Conservation (phyloP, 2,113 vertebrate genomes). For the Nothobranchius furzeri region DNA sequence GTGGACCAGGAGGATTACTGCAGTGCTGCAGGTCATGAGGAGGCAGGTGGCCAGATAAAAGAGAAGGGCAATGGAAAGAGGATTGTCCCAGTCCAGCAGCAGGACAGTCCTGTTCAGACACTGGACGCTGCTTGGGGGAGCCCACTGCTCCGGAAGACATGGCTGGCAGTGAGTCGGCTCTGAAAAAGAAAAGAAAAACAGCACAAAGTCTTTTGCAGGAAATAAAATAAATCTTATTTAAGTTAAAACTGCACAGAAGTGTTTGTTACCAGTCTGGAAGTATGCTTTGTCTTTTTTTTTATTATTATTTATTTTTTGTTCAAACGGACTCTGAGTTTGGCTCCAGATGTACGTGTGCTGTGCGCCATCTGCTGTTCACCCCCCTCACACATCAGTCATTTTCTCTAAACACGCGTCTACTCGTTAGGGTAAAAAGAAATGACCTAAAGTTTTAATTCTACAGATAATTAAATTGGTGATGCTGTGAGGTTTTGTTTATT, state of each 20-base stretch:
- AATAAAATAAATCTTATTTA: not conserved
- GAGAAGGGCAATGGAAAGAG: constrained; percentile 66
- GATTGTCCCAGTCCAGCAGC: constrained; percentile 74
- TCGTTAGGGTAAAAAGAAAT: no score
- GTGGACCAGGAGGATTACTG: constrained; percentile 74
- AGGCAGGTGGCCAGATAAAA: constrained; percentile 74
- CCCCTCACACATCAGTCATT: constrained; percentile 1
- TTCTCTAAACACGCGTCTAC: no score
- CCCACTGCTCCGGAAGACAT: constrained; percentile 78
- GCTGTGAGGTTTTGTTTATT: not conserved
- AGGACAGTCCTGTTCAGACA: constrained; percentile 71
- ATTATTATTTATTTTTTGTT: no score
- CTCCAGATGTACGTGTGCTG: not conserved
- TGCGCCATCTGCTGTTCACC: constrained; percentile 54
- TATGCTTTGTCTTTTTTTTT: no score
- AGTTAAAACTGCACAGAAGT: no score
- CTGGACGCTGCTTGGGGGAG: constrained; percentile 56
- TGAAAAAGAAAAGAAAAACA: constrained; percentile 37
- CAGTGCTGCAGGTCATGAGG: constrained; percentile 69
- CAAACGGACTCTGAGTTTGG: no score
- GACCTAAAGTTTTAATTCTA: no score
- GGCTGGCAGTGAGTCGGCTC: constrained; percentile 75
- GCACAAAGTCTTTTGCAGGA: not conserved
- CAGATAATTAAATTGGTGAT: no score
- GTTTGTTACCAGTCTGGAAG: not conserved